Conservation (phyloP, 2,888 invertebrate genomes). For the Gymnocheta viridis region DNA sequence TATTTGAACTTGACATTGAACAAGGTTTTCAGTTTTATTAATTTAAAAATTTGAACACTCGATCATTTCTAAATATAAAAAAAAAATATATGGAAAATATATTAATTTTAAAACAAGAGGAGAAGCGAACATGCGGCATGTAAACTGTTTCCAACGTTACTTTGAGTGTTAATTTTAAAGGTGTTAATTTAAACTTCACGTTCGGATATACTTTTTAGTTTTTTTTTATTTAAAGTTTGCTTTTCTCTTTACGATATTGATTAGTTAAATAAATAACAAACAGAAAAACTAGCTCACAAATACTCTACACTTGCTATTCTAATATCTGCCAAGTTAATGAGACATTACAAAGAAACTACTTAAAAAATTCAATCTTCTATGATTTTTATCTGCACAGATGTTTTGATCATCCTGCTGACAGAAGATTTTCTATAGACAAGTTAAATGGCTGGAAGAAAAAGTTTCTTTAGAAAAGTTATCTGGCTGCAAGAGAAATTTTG, state of each 20-base stretch:
- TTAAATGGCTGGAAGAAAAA: background rate
- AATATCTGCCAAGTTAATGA: background rate
- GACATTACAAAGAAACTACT: no score
- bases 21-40: slow-evolving; percentile 13
- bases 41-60: slow-evolving; percentile 9
- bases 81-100: slow-evolving; percentile 7
- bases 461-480: background rate
- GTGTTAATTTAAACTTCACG: slow-evolving; percentile 65
- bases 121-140: background rate
- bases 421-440: no score
- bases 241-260: slow-evolving; percentile 11
- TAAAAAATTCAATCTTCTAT: background rate
- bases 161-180: slow-evolving; percentile 31
- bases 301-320: background rate
- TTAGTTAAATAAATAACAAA: background rate
- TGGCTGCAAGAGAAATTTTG: background rate
- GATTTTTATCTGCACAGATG: background rate
- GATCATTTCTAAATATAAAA: slow-evolving; percentile 4
- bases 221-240: background rate
- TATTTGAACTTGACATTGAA: slow-evolving; percentile 62
- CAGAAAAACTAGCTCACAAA: background rate
- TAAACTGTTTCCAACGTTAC: slow-evolving; percentile 2
- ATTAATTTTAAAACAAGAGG: background rate
- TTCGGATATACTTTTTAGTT: slow-evolving; percentile 21
- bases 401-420: no score